phyloP scores from a whole-genome alignment of 2,888 invertebrate genomes.

The Drosophila borborema region DNA sequence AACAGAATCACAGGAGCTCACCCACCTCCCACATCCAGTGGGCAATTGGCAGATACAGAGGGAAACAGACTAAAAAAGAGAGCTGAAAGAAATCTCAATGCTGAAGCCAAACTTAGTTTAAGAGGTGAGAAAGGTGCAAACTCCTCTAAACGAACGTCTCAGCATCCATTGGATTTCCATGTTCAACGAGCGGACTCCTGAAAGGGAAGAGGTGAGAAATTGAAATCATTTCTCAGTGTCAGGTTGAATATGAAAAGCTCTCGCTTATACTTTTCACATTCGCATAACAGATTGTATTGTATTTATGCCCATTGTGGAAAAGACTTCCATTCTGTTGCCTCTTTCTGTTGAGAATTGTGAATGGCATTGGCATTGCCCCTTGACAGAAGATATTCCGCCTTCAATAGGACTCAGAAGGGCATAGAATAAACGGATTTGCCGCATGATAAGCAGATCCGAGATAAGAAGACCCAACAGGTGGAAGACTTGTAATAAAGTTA shows the following conservation, averaged over 20 bases:
- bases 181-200: not conserved
- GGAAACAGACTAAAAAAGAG: not conserved
- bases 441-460: conserved; percentile 11
- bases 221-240: conserved; percentile 67
- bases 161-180: conserved; percentile 38
- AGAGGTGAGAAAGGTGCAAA: not conserved
- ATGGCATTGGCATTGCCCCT: conserved; percentile 10
- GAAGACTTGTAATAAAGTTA: not conserved
- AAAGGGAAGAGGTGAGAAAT: conserved; percentile 37
- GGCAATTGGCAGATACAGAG: conserved; percentile 5
- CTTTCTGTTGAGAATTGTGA: conserved; percentile 14
- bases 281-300: conserved; percentile 52
- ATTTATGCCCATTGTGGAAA: conserved; percentile 30
- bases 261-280: conserved; percentile 37
- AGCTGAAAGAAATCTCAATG: conserved; percentile 33
- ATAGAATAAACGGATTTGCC: conserved; percentile 30
- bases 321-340: conserved; percentile 23
- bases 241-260: conserved; percentile 61
- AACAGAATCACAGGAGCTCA: conserved; percentile 17
- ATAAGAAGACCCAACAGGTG: conserved; percentile 31
- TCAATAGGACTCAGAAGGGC: conserved; percentile 18
- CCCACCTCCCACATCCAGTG: not conserved
- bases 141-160: conserved; percentile 14
- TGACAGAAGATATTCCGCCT: conserved; percentile 3
- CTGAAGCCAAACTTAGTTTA: conserved; percentile 18